phyloP scores from a whole-genome alignment of 1,140 invertebrate genomes.

The Antheraea pernyi region DNA sequence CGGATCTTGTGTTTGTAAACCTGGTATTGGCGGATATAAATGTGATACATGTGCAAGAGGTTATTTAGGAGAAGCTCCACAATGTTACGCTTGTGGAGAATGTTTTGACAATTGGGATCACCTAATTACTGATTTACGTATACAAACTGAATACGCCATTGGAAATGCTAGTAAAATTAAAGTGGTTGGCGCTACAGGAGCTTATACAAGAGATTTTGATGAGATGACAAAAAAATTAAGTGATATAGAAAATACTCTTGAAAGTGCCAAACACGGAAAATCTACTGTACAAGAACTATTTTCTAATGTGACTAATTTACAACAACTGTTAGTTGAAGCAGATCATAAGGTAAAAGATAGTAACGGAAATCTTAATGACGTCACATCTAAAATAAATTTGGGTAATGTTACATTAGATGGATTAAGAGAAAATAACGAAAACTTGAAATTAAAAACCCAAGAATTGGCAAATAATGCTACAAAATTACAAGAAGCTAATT shows the following conservation, averaged over 20 bases:
- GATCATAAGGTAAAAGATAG: conserved; percentile 74
- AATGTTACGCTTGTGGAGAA: conserved; percentile 97
- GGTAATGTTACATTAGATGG: conserved; percentile 88
- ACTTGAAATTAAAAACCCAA: conserved; percentile 86
- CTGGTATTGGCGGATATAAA: conserved; percentile 96
- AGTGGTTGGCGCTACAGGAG: conserved; percentile 94
- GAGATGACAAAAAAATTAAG: conserved; percentile 92
- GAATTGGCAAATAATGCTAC: conserved; percentile 93
- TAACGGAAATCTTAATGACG: conserved; percentile 85
- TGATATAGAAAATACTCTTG: conserved; percentile 88
- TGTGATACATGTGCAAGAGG: conserved; percentile 98
- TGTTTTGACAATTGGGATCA: conserved; percentile 99
- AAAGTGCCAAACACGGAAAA: conserved; percentile 86
- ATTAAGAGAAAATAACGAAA: conserved; percentile 86
- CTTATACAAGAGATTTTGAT: conserved; percentile 96
- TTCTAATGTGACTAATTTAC: conserved; percentile 67
- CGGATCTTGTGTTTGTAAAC: conserved; percentile 93
- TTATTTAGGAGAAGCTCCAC: conserved; percentile 93
- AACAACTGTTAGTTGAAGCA: conserved; percentile 71
- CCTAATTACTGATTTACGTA: conserved; percentile 87
- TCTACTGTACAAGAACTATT: conserved; percentile 85
- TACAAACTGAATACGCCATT: conserved; percentile 87
- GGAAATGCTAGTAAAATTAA: conserved; percentile 94
- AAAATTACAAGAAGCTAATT: conserved; percentile 95
- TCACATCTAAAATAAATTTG: conserved; percentile 88